Evolutionary conservation across 1,140 invertebrate genomes (phyloP), one percentile per base, ranked within the genome.

Genomic region (Drosophila ohnishii): DNA sequence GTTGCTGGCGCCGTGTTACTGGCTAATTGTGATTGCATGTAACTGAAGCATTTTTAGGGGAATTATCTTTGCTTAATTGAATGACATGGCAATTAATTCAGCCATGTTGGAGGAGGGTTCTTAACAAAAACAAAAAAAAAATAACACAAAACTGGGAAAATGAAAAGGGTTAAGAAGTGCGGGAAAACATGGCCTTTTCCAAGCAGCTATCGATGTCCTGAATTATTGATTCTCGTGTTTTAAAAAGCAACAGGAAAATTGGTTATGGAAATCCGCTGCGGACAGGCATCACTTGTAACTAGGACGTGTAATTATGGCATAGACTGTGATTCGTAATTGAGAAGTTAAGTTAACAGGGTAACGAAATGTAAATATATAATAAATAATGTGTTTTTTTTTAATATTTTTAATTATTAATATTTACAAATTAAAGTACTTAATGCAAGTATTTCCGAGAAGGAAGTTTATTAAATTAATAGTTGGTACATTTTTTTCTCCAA

Each of bases 1-100:
- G 32, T 9, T 19, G 30, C 10, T 35, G 50, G 2, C 32, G 32
- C 32, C 16, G 50, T 35, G 32, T 50, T 57, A 35, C 50, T 40
- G 63, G 63, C 62, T 78, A 83, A 82, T 82, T 82, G 80, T 82
- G 75, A 82, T 78, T 82, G 80, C 80, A 79, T 83, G 80, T 83
- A 81, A 51, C 73, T 50, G 67, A 22, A 48, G 51, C 47, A 82
- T 67, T 83, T 79, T 83, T 79, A 51, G 73, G 71, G 71, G 61
- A 72, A 84, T 84, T 79, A 83, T 84, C 62, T 72, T 59, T 67
- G 59, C 72, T 56, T 80, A 84, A 84, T 84, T 84, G 80, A 84
- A 80, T 80, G 65, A 73, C 72, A 84, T 63, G 53, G 48, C 75
- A 75, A 83, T 79, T 79, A 79, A 78, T 84, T 50, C 60, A 51